Base-by-base conservation (phyloP, 2,888 invertebrate genomes). In the Aphidius colemani region DNA sequence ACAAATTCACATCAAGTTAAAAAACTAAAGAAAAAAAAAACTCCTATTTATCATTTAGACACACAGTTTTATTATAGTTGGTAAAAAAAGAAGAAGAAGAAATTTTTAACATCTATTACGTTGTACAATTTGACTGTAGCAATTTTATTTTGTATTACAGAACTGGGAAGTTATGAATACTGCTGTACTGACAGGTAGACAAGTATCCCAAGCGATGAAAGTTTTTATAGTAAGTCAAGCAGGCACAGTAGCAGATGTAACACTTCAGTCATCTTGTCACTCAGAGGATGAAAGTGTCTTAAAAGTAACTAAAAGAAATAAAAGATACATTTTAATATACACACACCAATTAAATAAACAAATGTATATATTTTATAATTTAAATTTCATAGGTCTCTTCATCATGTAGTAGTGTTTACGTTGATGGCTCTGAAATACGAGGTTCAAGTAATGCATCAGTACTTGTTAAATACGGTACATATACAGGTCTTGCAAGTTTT, bases 141-240 rank as follows among this genome's bases (percentile, higher is more conserved):
- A 50, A 7, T n/a, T 44, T 53, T 66, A 45, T 64, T n/a, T 2
- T 43, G 55, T 2, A n/a, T 53, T 40, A 13, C 85, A 96, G 95
- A 96, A 94, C 82, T 94, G 93, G 91, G 96, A 96, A 84, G 89
- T 98, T 46, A 87, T 98, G 84, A 98, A 98, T 85, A 95, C 96
- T 2, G 98, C 97, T 0, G 94, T 96, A 66, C 85, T 98, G 78
- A 97, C 96, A 7, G 96, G 96, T 0, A 90, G 93, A 59, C 95
- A 95, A 84, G 95, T 96, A 67, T 94, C 95, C 2, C 95, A 95
- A 76, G 94, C 96, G 11, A 93, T 98, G 92, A 94, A 95, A 84
- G 94, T 98, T 72, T 93, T 95, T 82, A 94, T 96, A 74, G 96
- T 98, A 55, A 95, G 95, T 51, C 94, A 96, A 81, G 93, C 94